Evolutionary conservation across 2,797 vertebrate species (phyloP).

Genomic region (Notolepis coatsorum): DNA sequence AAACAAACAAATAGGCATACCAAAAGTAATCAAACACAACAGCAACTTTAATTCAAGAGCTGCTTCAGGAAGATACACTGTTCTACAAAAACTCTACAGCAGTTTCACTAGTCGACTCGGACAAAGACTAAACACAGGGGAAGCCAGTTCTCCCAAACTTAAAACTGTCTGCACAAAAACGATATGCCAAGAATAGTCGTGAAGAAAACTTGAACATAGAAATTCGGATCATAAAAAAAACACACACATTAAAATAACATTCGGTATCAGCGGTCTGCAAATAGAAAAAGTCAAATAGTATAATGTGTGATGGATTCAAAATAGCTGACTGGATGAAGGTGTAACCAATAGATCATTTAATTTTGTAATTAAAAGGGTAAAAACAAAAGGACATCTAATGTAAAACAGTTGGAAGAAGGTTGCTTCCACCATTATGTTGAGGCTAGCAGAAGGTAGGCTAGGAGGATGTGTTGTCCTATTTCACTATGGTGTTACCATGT

Average conservation of each 20-base stretch:
- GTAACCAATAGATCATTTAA: background rate
- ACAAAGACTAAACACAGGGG: background rate
- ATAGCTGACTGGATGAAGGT: background rate
- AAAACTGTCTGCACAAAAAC: background rate
- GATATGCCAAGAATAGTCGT: constrained; percentile 16
- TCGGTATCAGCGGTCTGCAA: background rate
- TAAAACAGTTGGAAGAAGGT: background rate
- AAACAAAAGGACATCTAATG: background rate
- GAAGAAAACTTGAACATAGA: background rate
- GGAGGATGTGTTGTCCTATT: too few species aligned
- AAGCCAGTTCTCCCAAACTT: background rate
- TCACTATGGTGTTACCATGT: too few species aligned
- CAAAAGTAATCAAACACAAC: constrained; percentile 35
- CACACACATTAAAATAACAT: background rate
- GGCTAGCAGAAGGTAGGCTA: background rate
- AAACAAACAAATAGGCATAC: background rate
- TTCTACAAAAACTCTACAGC: constrained; percentile 22
- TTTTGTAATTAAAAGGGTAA: background rate
- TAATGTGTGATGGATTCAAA: background rate
- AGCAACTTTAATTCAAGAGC: constrained; percentile 49
- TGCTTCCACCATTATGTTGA: constrained; percentile 27
- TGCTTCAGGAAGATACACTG: constrained; percentile 30
- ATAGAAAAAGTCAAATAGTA: background rate
- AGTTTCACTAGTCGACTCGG: background rate
- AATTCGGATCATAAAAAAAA: constrained; percentile 16